Conservation (phyloP, 2,888 invertebrate species). For the Pemphredon lugubris region DNA sequence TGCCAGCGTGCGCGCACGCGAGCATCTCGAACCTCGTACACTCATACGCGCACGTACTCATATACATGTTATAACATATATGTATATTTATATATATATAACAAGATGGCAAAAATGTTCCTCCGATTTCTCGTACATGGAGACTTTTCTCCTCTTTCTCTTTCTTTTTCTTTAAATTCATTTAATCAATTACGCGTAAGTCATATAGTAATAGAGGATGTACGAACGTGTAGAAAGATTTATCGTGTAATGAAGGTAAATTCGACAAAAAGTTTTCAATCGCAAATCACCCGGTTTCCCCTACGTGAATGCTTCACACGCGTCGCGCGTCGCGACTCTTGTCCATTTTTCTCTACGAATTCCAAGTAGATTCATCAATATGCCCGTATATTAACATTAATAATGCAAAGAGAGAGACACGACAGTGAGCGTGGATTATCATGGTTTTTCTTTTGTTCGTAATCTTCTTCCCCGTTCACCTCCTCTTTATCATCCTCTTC, state of each 20-base stretch:
- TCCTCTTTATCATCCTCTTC: too few relatives aligned
- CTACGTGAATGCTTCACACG: conserved; percentile 20
- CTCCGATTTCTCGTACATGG: conserved; percentile 57
- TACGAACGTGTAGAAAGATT: conserved; percentile 81
- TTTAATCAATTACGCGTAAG: conserved; percentile 68
- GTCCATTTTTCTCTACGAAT: conserved; percentile 26
- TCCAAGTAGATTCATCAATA: conserved; percentile 66
- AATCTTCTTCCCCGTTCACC: neutral
- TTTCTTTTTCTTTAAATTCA: conserved; percentile 36
- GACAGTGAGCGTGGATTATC: conserved; percentile 73
- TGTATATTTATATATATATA: conserved; percentile 67
- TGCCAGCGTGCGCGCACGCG: conserved; percentile 20
- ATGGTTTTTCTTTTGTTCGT: conserved; percentile 33
- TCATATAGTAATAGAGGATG: conserved; percentile 75
- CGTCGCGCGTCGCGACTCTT: conserved; percentile 22
- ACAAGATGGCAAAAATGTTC: conserved; percentile 76
- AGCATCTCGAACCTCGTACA: too few relatives aligned
- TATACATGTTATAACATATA: conserved; percentile 58
- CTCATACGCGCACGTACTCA: conserved; percentile 48
- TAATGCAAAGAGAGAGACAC: conserved; percentile 75
- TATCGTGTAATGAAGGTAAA: conserved; percentile 78
- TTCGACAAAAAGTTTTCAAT: conserved; percentile 73
- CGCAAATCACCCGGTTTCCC: conserved; percentile 21
- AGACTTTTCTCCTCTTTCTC: conserved; percentile 10
- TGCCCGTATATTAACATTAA: conserved; percentile 71